Evolutionary conservation across 1,140 invertebrate genomes (phyloP).

Genomic region (Pinna nobilis): DNA sequence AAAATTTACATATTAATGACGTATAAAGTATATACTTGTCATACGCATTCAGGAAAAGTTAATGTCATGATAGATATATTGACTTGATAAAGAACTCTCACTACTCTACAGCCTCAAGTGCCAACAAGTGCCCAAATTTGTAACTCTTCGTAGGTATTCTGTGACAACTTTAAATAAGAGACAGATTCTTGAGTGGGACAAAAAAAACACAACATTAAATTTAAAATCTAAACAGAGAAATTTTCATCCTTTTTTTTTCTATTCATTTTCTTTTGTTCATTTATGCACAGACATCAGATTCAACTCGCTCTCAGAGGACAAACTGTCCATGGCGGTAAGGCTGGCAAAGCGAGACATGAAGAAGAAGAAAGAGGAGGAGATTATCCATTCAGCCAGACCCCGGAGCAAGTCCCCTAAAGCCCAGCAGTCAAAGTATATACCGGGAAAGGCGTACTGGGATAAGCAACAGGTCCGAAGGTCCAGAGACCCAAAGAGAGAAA

Average conservation of each 20-base stretch:
- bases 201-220: too few species aligned
- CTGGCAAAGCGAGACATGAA: constrained; percentile 53
- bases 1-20: too few species aligned
- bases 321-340: constrained; percentile 47
- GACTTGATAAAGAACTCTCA: too few species aligned
- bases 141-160: neutral
- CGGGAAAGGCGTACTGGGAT: constrained; percentile 38
- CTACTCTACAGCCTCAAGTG: too few species aligned
- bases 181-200: too few species aligned
- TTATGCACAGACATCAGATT: constrained; percentile 9
- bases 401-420: constrained; percentile 33
- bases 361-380: constrained; percentile 44
- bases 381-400: neutral
- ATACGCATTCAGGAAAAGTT: too few species aligned
- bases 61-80: too few species aligned
- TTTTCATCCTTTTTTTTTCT: too few species aligned
- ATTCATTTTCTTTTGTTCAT: neutral
- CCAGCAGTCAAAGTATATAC: constrained; percentile 25
- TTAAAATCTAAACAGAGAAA: too few species aligned
- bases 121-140: constrained; percentile 13
- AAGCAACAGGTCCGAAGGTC: constrained; percentile 25
- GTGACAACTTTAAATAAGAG: constrained; percentile 21
- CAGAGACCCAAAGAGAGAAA: constrained; percentile 14
- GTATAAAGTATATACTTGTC: too few species aligned
- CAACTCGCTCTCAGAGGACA: constrained; percentile 47